A percentile compares a stretch with the other conserved stretches of the same genome.
Conservation (phyloP, 2,888 invertebrate species). For the Hirtodrosophila cameraria region DNA sequence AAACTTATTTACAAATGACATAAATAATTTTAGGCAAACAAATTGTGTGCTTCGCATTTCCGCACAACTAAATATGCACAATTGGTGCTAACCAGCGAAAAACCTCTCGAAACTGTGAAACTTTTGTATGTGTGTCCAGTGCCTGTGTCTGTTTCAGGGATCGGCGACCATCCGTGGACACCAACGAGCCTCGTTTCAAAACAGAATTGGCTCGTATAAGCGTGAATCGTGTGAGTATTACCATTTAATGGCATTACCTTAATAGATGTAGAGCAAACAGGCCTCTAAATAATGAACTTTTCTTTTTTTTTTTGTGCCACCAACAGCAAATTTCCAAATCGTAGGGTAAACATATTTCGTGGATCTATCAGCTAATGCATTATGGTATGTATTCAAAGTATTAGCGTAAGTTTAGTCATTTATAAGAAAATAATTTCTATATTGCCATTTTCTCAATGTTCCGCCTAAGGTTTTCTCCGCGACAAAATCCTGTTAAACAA, state of each 20-base stretch:
- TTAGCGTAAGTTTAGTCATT: slow-evolving; percentile 5
- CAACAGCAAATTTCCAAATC: neutral
- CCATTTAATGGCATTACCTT: slow-evolving; percentile 68
- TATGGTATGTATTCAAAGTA: neutral
- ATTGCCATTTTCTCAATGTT: no score
- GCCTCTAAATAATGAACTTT: slow-evolving; percentile 35
- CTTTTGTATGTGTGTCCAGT: neutral
- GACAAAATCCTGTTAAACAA: no score
- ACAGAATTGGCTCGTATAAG: slow-evolving; percentile 5
- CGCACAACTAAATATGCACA: slow-evolving; percentile 54
- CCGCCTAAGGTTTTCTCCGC: no score
- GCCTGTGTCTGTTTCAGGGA: neutral
- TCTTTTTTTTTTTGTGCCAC: slow-evolving; percentile 3
- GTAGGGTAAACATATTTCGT: slow-evolving; percentile 13
- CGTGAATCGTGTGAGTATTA: slow-evolving; percentile 63
- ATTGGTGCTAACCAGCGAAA: slow-evolving; percentile 16
- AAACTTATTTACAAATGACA: slow-evolving; percentile 47
- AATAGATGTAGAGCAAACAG: slow-evolving; percentile 54
- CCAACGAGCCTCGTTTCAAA: neutral
- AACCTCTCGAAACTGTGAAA: neutral
- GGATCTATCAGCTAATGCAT: neutral
- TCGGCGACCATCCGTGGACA: no score
- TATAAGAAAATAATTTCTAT: no score
- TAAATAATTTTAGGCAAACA: slow-evolving; percentile 63
- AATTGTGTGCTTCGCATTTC: slow-evolving; percentile 59